phyloP scores from a whole-genome alignment of 2,113 vertebrate genomes.

The Thryonomys swinderianus region DNA sequence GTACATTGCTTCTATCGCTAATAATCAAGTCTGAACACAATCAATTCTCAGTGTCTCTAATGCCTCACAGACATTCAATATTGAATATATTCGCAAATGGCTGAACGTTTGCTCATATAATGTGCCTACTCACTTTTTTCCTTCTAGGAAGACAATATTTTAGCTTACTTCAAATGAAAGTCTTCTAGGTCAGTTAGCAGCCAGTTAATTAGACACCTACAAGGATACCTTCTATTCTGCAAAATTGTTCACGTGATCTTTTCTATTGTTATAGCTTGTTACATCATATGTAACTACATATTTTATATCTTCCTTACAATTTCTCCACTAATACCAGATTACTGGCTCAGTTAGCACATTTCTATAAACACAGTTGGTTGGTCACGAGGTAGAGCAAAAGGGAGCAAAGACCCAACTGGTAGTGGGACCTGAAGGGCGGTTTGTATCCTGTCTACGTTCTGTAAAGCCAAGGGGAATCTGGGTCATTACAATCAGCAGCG shows the following conservation, averaged over 20 bases:
- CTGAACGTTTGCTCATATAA: background rate
- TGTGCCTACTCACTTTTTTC: background rate
- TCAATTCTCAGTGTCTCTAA: background rate
- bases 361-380: background rate
- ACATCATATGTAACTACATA: background rate
- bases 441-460: background rate
- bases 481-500: conserved; percentile 57
- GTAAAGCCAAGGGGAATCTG: conserved; percentile 15
- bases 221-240: background rate
- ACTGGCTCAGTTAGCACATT: background rate
- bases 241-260: background rate
- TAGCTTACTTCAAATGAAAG: background rate
- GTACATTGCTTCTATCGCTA: background rate
- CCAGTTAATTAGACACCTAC: background rate
- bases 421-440: background rate
- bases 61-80: background rate
- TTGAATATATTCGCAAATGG: background rate
- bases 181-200: background rate
- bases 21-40: background rate
- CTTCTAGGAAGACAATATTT: background rate
- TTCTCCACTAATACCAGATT: background rate
- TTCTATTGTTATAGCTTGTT: background rate
- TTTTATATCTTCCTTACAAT: background rate
- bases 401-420: background rate
- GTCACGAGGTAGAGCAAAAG: background rate